phyloP scores from a whole-genome alignment of 1,140 invertebrate species.

The Coelopa frigida region DNA sequence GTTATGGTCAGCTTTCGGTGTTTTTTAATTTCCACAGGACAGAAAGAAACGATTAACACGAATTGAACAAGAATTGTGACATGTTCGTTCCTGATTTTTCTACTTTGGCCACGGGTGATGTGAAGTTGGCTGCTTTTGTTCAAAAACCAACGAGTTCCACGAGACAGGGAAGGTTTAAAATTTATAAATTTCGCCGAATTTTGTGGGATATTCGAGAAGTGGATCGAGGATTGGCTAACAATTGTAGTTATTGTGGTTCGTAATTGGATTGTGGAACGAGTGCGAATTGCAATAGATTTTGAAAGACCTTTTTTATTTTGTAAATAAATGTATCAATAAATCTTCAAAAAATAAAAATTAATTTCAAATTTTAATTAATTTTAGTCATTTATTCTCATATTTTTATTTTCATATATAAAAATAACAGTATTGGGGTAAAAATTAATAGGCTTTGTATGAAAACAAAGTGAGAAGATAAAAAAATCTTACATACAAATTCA shows the following conservation, averaged over 20 bases:
- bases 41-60: constrained; percentile 16
- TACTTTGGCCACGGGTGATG: constrained; percentile 6
- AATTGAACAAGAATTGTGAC: constrained; percentile 18
- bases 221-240: not conserved
- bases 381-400: too few relatives aligned
- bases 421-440: too few relatives aligned
- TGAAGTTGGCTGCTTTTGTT: not conserved
- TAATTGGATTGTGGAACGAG: too few relatives aligned
- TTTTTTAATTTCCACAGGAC: constrained; percentile 13
- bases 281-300: too few relatives aligned
- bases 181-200: not conserved
- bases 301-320: too few relatives aligned
- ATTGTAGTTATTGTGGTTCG: constrained; percentile 6
- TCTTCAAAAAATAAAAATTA: too few relatives aligned
- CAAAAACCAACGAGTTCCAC: not conserved
- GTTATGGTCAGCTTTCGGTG: constrained; percentile 14
- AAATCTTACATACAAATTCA: too few relatives aligned
- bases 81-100: constrained; percentile 14
- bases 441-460: too few relatives aligned
- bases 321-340: too few relatives aligned
- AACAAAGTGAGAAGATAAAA: too few relatives aligned
- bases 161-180: not conserved
- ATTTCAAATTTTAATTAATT: too few relatives aligned
- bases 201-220: not conserved
- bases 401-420: too few relatives aligned